A percentile compares a stretch with the other conserved stretches of the same genome.
Evolutionary conservation across 2,797 vertebrate genomes (phyloP).

Genomic region (Denticeps clupeoides): DNA sequence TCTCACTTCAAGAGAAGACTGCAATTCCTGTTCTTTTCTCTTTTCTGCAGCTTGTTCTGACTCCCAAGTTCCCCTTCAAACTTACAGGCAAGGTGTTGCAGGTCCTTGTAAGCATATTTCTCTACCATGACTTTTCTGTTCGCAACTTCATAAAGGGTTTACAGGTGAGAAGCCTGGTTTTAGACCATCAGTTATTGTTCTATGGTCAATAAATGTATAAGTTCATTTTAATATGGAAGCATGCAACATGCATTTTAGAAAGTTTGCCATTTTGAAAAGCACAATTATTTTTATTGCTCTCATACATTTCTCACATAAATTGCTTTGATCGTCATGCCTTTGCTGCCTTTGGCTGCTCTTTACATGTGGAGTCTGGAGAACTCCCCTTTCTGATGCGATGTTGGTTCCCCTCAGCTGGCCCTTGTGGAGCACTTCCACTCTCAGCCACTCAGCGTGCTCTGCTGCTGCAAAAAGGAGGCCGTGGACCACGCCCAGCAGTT

Average conservation of each 20-base stretch:
- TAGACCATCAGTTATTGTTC: too few relatives aligned
- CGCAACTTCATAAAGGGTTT: conserved; percentile 92
- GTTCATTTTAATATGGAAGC: too few relatives aligned
- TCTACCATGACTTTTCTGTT: conserved; percentile 95
- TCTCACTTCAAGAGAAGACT: too few relatives aligned
- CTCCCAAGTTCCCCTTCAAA: conserved; percentile 75
- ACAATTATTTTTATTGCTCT: too few relatives aligned
- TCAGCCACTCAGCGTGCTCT: conserved; percentile 82
- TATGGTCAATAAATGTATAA: too few relatives aligned
- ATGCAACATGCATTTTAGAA: too few relatives aligned
- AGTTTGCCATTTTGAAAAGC: too few relatives aligned
- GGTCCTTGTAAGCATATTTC: conserved; percentile 84
- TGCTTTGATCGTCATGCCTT: too few relatives aligned
- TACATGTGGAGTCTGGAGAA: not conserved
- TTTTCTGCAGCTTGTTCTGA: conserved; percentile 73
- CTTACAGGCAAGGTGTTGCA: conserved; percentile 78
- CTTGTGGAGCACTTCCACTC: conserved; percentile 84
- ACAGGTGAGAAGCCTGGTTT: conserved; percentile 81
- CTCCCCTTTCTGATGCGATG: not conserved
- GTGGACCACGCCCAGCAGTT: conserved; percentile 55
- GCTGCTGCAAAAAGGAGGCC: conserved; percentile 64
- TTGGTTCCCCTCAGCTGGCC: conserved; percentile 64
- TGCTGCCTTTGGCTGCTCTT: not conserved
- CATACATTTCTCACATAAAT: too few relatives aligned
- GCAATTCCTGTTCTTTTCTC: not conserved